Evolutionary conservation across 2,113 vertebrate genomes (phyloP).

Genomic region (Tachycineta bicolor): DNA sequence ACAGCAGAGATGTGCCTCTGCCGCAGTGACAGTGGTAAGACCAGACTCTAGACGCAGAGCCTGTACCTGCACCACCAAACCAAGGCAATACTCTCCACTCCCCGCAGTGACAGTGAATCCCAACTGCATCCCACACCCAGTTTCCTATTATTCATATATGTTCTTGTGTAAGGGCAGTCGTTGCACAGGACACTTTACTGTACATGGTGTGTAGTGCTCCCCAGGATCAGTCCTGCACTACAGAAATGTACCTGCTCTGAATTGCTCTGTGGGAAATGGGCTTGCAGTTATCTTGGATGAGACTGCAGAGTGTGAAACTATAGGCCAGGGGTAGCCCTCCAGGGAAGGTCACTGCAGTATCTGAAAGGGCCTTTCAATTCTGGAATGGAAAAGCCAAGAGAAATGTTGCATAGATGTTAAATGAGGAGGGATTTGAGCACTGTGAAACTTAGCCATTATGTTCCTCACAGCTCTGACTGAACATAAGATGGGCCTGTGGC

Average conservation of each 20-base stretch:
- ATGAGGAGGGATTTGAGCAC: background rate
- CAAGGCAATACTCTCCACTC: background rate
- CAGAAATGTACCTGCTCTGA: fast-evolving
- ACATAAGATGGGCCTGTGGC: background rate
- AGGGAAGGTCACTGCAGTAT: background rate
- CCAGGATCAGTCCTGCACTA: background rate
- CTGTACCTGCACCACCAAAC: background rate
- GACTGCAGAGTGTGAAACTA: background rate
- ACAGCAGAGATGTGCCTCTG: background rate
- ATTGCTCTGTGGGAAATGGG: background rate
- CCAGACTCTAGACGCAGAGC: background rate
- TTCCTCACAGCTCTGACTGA: background rate
- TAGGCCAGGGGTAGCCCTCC: background rate
- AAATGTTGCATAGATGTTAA: background rate
- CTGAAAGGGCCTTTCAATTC: background rate
- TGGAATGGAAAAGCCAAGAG: background rate
- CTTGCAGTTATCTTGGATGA: background rate
- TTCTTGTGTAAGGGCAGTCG: background rate
- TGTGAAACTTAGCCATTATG: background rate
- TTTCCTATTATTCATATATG: background rate
- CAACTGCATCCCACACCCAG: background rate
- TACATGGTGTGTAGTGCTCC: background rate
- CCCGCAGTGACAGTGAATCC: background rate
- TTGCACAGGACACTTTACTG: background rate
- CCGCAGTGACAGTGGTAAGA: background rate